A percentile compares a stretch with the other conserved stretches of the same genome.
Evolutionary conservation across 2,888 invertebrate genomes (phyloP).

Genomic region (Campoletis raptor): DNA sequence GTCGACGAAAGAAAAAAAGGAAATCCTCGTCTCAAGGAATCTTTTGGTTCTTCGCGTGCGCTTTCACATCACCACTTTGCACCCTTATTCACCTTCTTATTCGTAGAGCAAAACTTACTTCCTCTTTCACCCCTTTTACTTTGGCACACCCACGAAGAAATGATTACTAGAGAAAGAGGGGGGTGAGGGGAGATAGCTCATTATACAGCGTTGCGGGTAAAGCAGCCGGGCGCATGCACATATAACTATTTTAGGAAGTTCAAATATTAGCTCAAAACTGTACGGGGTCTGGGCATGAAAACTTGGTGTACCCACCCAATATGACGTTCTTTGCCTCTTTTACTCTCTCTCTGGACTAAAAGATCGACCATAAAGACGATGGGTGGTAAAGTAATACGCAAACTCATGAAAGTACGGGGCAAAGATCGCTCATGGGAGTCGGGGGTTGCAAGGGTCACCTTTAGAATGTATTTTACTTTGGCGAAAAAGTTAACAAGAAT

Average conservation of each 20-base stretch:
- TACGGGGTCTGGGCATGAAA: conserved; percentile 20
- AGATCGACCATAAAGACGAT: conserved; percentile 25
- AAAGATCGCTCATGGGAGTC: conserved; percentile 7
- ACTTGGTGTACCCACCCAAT: conserved; percentile 32
- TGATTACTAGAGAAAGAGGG: conserved; percentile 73
- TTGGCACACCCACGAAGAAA: conserved; percentile 64
- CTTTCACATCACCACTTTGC: conserved; percentile 37
- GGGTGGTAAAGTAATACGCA: conserved; percentile 52
- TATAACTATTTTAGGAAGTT: conserved; percentile 77
- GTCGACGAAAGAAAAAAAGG: conserved; percentile 1
- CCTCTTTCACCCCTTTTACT: not conserved
- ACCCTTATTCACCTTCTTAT: conserved; percentile 28
- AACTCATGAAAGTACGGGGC: conserved; percentile 34
- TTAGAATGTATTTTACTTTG: conserved; percentile 11
- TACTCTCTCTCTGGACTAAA: conserved; percentile 11
- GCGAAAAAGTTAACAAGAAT: conserved; percentile 1
- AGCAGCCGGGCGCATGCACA: conserved; percentile 50
- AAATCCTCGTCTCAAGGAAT: conserved; percentile 25
- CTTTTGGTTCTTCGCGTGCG: conserved; percentile 35
- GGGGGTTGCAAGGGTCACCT: conserved; percentile 11
- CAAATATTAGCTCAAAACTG: conserved; percentile 78
- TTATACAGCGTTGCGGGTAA: conserved; percentile 69
- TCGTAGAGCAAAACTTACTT: not conserved
- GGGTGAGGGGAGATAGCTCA: conserved; percentile 68
- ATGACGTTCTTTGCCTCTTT: conserved; percentile 26